Base-by-base conservation (phyloP, 2,797 vertebrate genomes). In the Tragopan temminckii region DNA sequence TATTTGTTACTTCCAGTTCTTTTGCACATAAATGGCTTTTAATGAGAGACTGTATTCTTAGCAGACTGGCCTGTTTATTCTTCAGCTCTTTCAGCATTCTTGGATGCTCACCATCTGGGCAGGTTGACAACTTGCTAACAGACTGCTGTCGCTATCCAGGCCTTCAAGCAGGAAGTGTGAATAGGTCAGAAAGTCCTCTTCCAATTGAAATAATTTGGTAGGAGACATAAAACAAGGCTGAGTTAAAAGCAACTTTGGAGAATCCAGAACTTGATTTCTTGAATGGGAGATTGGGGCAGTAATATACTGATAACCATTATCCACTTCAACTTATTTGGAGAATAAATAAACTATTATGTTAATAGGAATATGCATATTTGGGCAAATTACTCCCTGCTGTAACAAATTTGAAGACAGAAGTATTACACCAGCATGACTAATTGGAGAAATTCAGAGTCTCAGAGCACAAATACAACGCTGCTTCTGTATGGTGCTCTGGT, bases 91-190 rank as follows among this genome's bases (percentile, higher is more conserved):
- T 97, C 90, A 97, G 94, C 80, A 70, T 91, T 97, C 90, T 95
- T 95, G 96, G 93, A 94, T 92, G 79, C 86, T 85, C 91, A 95
- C 92, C 95, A 94, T 97, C 89, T 94, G 92, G 95, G 95, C 95
- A 95, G 92, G 96, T 94, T 95, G 92, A 95, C 95, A 96, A 79
- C 55, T 96, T 90, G 69, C 72, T 94, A 95, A 95, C 86, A 93
- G 80, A 89, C 93, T 96, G 92, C 81, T 92, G 93, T 93, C 15
- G 2, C 76, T 93, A 95, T 90, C 93, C 92, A 93, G 89, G 90
- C 84, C 87, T 88, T 95, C 55, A 0, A 92, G 89, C 69, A 95
- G 95, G 90, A 96, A 95, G 90, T 78, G 84, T 85, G 93, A 96
- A 75, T 69, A 82, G 93, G 93, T 95, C 95, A 95, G 84, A 96